Evolutionary conservation across 1,140 invertebrate genomes (phyloP), one percentile per base, ranked within the genome.

Genomic region (Scylla paramamosain): DNA sequence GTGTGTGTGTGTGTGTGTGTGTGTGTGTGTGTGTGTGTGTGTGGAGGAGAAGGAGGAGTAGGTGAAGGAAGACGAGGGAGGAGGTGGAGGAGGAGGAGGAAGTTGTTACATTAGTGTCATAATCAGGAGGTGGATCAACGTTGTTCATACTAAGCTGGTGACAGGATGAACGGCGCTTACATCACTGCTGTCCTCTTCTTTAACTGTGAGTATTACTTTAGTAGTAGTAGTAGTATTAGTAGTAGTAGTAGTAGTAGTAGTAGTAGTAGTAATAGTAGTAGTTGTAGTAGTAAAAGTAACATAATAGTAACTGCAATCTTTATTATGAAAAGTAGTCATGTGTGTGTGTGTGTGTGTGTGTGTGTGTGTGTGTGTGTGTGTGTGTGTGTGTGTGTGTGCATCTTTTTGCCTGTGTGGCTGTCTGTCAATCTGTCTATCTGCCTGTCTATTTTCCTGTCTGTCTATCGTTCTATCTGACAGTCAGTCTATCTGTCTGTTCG

Each of bases 231-330:
- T 77, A n/a, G 67, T 77, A 77, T 6, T 77, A 77, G 67, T 77
- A 77, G 67, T 77, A 77, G 67, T 77, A n/a, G 67, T 77, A n/a
- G 67, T 77, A n/a, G 67, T 77, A n/a, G 67, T 77, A 77, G 67
- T 77, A 77, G 67, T 77, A 77, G 67, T 77, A 77, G 67, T n/a
- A n/a, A 20, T 77, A n/a, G 67, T 77, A n/a, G 67, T 77, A n/a
- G 67, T 77, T 20, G 16, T 77, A 3, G 16, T 77, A n/a, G 16
- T 77, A 77, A 20, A 7, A 77, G 67, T 77, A 77, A 20, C n/a
- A 77, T 6, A 14, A 59, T 59, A 59, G 52, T 59, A 59, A 12
- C 10, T 14, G 14, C 14, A 48, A 48, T 14, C 14, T 48, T 48
- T 48, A 7, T 48, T 4, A 48, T 48, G 46, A 48, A 7, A 48